A percentile compares a stretch with the other conserved stretches of the same genome.
Conservation (phyloP, 2,888 invertebrate species). For the Nomada ferruginata region DNA sequence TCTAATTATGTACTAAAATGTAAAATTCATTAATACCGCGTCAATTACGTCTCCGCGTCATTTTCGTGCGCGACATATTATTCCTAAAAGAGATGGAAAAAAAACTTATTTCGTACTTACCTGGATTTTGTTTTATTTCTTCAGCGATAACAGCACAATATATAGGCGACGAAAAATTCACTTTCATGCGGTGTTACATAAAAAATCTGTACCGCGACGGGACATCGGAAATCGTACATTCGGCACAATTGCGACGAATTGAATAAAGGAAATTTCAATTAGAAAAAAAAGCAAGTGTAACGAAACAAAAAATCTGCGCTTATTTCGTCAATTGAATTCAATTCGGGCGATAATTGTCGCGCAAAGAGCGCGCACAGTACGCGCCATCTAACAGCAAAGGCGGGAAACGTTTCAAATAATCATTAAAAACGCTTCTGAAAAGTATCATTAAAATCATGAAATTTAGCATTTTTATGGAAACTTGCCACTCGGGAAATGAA, state of each 20-base stretch:
- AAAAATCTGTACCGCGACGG: neutral
- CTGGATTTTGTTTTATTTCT: neutral
- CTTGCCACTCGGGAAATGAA: neutral
- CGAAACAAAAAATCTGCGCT: neutral
- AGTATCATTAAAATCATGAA: neutral
- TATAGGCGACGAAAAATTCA: constrained; percentile 3
- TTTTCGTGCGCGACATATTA: neutral
- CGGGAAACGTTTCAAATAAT: constrained; percentile 24
- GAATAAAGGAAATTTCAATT: neutral
- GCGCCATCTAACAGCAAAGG: constrained; percentile 55
- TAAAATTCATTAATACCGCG: no score
- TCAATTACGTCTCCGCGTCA: no score
- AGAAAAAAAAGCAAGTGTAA: no score
- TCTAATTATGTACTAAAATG: no score
- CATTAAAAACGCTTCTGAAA: constrained; percentile 9
- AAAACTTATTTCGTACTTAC: constrained; percentile 48
- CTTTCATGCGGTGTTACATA: constrained; percentile 6
- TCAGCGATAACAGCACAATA: constrained; percentile 22
- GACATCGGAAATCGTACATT: neutral
- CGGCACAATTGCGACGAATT: neutral
- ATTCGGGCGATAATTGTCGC: constrained; percentile 5
- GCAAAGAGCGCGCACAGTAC: neutral
- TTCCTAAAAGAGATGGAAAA: neutral
- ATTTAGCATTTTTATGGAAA: neutral
- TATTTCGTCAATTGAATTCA: constrained; percentile 21